Base-by-base conservation (phyloP, 2,888 invertebrate species). In the Mantis religiosa region DNA sequence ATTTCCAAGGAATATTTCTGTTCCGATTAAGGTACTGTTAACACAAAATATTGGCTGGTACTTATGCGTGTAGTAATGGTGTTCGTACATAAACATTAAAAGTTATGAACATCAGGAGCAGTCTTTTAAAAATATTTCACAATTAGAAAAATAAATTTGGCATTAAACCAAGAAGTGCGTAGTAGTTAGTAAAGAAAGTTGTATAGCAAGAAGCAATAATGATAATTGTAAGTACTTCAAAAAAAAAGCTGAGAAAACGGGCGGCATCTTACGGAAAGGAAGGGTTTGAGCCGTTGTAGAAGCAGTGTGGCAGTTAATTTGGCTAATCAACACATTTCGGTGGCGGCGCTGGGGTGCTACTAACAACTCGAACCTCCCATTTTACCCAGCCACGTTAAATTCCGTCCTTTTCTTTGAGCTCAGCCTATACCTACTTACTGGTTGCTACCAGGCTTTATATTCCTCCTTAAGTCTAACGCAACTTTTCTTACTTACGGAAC, bases 291-390 rank as follows among this genome's bases (percentile, higher is more conserved):
- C 54, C 20, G 54, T 54, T 54, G 54, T 71, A 71, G 81, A 30
- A 54, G 81, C 71, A 86, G 71, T 30, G 86, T 86, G 86, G 86
- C 86, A 88, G 87, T 87, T 89, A 89, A 89, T 89, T 89, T 88
- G 81, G 89, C 89, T 89, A 89, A 89, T 89, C 89, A 89, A 89
- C 89, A 81, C 89, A 81, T 89, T 84, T 83, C 47, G 86, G 86
- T 81, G 82, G n/a, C 41, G 83, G 54, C 15, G 83, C 83, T 28
- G 30, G 83, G 41, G 54, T 88, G 88, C 71, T 88, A 28, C 28
- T 47, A 88, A 81, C 83, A 83, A 86, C 89, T 83, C 28, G 82
- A 89, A 86, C 89, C 89, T 28, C 81, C 85, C 85, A 85, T 82
- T 83, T 82, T 87, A 87, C 83, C 87, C 81, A 89, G 87, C 88